Conservation (phyloP, 2,113 vertebrate species). For the Thalassoma bifasciatum region DNA sequence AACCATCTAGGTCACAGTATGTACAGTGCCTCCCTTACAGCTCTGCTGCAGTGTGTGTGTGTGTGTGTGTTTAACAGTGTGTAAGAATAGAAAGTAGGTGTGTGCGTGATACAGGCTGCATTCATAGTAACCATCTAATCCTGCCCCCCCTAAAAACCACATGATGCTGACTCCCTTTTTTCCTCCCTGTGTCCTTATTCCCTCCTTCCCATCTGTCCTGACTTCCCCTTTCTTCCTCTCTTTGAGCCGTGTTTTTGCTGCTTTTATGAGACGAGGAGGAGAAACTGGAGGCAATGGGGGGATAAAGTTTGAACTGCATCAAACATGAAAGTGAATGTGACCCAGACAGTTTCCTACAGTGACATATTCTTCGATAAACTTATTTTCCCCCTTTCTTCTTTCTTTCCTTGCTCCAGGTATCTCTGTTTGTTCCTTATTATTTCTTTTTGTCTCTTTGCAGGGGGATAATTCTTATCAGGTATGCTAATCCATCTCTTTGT, state of each 20-base stretch:
- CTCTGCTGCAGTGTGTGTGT: slow-evolving; percentile 51
- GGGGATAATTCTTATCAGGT: no score
- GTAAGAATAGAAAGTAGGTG: slow-evolving; percentile 45
- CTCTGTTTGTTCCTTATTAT: background rate
- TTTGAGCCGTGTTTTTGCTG: background rate
- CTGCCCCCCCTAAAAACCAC: slow-evolving; percentile 44
- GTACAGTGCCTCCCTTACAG: slow-evolving; percentile 58
- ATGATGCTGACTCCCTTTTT: background rate
- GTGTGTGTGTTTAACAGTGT: slow-evolving; percentile 21
- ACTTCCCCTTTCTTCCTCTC: slow-evolving; percentile 22
- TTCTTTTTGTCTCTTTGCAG: background rate
- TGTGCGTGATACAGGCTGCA: slow-evolving; percentile 28
- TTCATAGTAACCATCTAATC: slow-evolving; percentile 55
- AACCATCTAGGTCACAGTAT: slow-evolving; percentile 63
- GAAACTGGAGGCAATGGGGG: background rate
- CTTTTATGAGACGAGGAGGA: background rate
- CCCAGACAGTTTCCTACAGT: background rate
- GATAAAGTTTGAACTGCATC: background rate
- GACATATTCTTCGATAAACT: no score
- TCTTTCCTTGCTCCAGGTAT: slow-evolving; percentile 1
- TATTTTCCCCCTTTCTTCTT: slow-evolving; percentile 23
- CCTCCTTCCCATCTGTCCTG: slow-evolving; percentile 44
- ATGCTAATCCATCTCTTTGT: slow-evolving; percentile 1
- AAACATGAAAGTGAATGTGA: slow-evolving; percentile 28
- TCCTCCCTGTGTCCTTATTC: slow-evolving; percentile 3